Evolutionary conservation across 2,113 vertebrate genomes (phyloP).

Genomic region (Laticauda colubrina): DNA sequence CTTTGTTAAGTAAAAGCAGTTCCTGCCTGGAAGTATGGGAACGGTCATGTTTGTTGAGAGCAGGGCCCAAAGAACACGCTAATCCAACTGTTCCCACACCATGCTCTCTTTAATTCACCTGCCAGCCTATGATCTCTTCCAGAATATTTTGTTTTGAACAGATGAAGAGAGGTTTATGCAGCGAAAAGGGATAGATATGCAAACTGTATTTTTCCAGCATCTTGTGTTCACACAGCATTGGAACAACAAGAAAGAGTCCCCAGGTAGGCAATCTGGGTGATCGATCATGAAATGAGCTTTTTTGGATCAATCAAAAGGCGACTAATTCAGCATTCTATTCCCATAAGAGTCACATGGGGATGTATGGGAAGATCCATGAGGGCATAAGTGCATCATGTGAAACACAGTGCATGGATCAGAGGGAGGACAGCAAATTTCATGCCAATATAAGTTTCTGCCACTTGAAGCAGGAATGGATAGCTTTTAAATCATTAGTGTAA

Average conservation of each 20-base stretch:
- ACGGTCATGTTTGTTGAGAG: not conserved
- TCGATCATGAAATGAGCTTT: not conserved
- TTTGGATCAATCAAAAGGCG: not conserved
- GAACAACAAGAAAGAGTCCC: not conserved
- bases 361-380: not conserved
- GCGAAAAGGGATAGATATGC: not conserved
- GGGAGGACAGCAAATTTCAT: not conserved
- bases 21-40: not conserved
- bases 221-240: not conserved
- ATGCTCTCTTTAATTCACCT: not conserved
- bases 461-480: not conserved
- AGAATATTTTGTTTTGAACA: not conserved
- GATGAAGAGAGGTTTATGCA: not conserved
- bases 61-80: conserved; percentile 7
- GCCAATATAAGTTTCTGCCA: not conserved
- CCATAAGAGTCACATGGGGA: not conserved
- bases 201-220: not conserved
- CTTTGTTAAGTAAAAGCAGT: not conserved
- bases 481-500: not conserved
- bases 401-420: not conserved
- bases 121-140: not conserved
- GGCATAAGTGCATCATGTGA: not conserved
- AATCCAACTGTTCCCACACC: conserved; percentile 4
- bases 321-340: not conserved
- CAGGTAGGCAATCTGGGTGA: not conserved